Evolutionary conservation across 2,888 invertebrate genomes (phyloP), one percentile per base, ranked within the genome.

Genomic region (Panopea generosa): DNA sequence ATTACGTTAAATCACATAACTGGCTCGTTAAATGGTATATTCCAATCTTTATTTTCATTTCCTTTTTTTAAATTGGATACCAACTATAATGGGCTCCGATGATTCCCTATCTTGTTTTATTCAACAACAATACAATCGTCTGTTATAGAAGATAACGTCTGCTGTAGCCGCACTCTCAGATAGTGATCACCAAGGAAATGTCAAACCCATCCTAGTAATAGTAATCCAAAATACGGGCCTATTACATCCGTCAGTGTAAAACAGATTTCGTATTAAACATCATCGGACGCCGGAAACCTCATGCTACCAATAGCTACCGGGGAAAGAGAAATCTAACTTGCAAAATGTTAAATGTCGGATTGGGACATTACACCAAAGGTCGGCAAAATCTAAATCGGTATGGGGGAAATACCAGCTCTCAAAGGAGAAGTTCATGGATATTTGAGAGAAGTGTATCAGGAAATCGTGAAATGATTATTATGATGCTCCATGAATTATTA

Each of bases 291-390:
- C 9, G 16, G 53, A 14, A 18, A 22, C 4, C 4, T 26, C n/a
- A 18, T 2, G 11, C 22, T 53, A 53, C 14, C 33, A 38, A 24
- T 20, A 20, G 38, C 38, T 57, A 22, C n/a, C 40, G 40, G 9
- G 22, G 57, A 71, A 60, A 62, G 55, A 49, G 29, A 70, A 75
- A 70, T 74, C 62, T 45, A 55, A 53, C 43, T 9, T 38, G 29
- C 18, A 20, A 75, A 79, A 79, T 79, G 79, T 79, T 75, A 79
- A 72, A 49, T 24, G 62, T 38, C 62, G 57, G 43, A 43, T 33
- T 38, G 79, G 79, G 79, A 75, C 72, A 38, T 4, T 26, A 57
- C 47, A 22, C 20, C 67, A 80, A 80, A 80, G 80, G 80, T 80
- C 76, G 70, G 43, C 26, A 22, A 72, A 80, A 76, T 76, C 76